A percentile compares a stretch with the other conserved stretches of the same genome.
These are phyloP conservation scores for Nematopogon swammerdamellus DNA, from an alignment of 2,888 invertebrate species.

Conservation along the genomic window DNA sequence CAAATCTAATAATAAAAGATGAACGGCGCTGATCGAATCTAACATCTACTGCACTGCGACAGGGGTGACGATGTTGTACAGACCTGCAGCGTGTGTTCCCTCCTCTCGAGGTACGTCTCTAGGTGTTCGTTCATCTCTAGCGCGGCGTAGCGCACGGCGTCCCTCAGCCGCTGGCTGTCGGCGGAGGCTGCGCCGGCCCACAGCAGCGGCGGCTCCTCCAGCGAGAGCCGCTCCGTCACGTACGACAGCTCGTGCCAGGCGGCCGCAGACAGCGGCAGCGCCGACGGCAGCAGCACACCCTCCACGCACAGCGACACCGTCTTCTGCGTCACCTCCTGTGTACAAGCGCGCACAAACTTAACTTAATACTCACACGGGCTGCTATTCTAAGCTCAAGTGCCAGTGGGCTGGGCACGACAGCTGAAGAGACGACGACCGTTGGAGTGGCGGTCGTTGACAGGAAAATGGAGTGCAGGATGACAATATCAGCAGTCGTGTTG, in stretches of 20 bases:
- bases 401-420: no score
- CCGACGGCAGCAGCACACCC: conserved; percentile 12
- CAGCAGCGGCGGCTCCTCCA: conserved; percentile 81
- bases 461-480: no score
- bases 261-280: conserved; percentile 12
- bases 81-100: conserved; percentile 85
- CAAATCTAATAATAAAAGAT: no score
- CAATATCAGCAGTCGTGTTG: no score
- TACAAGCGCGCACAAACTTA: conserved; percentile 1
- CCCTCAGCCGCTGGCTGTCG: conserved; percentile 68
- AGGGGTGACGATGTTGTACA: no score
- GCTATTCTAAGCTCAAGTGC: no score
- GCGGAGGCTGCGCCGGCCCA: conserved; percentile 78
- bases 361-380: no score
- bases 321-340: conserved; percentile 76
- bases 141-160: conserved; percentile 83
- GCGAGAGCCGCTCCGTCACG: conserved; percentile 60
- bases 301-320: conserved; percentile 49
- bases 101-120: conserved; percentile 90
- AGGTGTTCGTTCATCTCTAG: conserved; percentile 93
- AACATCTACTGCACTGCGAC: no score
- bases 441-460: no score
- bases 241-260: conserved; percentile 33
- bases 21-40: no score
- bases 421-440: no score